These are phyloP conservation scores for Pseudoatta argentina DNA, from an alignment of 1,140 invertebrate species.

Conservation along the genomic window DNA sequence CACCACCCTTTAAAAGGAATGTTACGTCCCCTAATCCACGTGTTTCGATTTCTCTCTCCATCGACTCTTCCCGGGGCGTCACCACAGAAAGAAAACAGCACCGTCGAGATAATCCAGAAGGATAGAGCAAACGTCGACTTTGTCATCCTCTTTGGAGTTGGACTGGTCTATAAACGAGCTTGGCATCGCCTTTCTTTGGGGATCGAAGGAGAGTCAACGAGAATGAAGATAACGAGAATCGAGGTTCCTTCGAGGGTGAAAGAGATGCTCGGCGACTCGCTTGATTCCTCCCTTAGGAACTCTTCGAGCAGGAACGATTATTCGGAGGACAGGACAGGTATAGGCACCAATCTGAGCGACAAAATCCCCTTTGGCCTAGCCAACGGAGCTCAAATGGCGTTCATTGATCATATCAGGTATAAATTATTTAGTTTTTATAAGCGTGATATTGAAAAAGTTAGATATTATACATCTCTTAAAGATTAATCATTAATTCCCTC, in stretches of 20 bases:
- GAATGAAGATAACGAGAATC: conserved; percentile 72
- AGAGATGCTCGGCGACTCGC: conserved; percentile 44
- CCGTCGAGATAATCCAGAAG: conserved; percentile 59
- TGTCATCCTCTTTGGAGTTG: conserved; percentile 44
- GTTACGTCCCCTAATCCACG: conserved; percentile 23
- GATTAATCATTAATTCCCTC: neutral
- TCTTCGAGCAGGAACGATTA: conserved; percentile 65
- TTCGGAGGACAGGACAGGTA: conserved; percentile 53
- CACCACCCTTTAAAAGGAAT: neutral
- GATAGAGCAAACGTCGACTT: conserved; percentile 57
- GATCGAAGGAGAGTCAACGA: conserved; percentile 65
- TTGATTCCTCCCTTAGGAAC: conserved; percentile 64
- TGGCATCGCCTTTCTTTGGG: conserved; percentile 19
- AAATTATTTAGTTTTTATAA: conserved; percentile 10
- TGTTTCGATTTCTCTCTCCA: neutral
- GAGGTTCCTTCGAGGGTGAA: conserved; percentile 61
- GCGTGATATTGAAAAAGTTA: neutral
- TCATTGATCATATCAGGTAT: neutral
- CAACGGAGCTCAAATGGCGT: neutral
- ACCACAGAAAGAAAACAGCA: conserved; percentile 34
- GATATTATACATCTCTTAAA: neutral
- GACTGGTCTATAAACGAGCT: conserved; percentile 41
- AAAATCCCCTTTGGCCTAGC: conserved; percentile 30
- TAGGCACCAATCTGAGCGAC: conserved; percentile 48
- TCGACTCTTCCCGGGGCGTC: neutral